Percentiles rank a stretch among this genome's conserved stretches.
These are phyloP conservation scores for Alcedo quadribrachys DNA, from an alignment of 2,797 vertebrate species.

Conservation along the genomic window DNA sequence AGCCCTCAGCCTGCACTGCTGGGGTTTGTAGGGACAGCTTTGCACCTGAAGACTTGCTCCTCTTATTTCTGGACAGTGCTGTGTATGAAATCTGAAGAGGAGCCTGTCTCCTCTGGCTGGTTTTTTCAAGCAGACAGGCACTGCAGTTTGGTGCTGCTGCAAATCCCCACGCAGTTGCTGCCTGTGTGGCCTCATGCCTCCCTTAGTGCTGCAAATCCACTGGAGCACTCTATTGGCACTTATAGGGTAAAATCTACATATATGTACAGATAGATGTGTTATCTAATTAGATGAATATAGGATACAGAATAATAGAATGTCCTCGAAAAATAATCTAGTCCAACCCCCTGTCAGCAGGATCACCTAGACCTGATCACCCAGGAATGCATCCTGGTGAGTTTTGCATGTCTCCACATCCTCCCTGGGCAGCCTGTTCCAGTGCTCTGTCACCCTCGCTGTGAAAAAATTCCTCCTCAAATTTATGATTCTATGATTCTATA, in stretches of 20 bases:
- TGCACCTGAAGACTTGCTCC: not conserved
- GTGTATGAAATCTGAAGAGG: not conserved
- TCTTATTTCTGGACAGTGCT: not conserved
- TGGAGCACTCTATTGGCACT: not conserved
- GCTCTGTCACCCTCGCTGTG: too few species aligned
- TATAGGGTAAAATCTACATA: not conserved
- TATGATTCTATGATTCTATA: too few species aligned
- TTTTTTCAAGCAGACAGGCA: not conserved
- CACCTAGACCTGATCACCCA: too few species aligned
- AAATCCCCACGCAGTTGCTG: not conserved
- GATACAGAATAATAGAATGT: too few species aligned
- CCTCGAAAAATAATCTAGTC: too few species aligned
- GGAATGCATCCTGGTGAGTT: too few species aligned
- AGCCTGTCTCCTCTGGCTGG: not conserved
- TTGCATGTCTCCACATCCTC: too few species aligned
- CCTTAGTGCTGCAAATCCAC: too few species aligned
- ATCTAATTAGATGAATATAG: not conserved
- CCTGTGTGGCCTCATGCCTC: rapidly evolving
- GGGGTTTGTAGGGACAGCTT: not conserved
- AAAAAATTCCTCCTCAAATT: too few species aligned
- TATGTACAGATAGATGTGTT: not conserved
- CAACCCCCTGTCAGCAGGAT: too few species aligned
- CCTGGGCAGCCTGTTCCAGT: too few species aligned
- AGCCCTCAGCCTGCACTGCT: too few species aligned
- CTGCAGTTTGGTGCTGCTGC: not conserved